Base-by-base conservation (phyloP, 1,140 invertebrate genomes). In the Metaphire vulgaris region DNA sequence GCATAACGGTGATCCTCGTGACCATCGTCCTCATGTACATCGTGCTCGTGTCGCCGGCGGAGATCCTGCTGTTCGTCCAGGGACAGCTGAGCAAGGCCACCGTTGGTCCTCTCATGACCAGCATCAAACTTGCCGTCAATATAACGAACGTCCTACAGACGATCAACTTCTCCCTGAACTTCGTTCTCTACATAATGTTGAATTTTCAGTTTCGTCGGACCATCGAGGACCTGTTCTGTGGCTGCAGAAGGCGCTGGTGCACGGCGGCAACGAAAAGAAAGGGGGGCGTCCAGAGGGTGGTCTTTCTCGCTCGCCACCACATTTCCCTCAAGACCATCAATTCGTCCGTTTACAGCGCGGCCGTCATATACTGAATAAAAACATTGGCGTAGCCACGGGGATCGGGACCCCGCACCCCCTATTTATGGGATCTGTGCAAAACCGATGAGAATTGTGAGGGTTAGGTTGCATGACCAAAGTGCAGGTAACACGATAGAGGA, bases 121-220 rank as follows among this genome's bases (percentile, higher is more conserved):
- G 56, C n/a, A 15, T 76, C 68, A 67, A 64, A 12, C 56, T 76
- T n/a, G 75, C 75, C 68, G 56, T 76, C 69, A 68, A 71, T 29
- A 68, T 76, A 26, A 76, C 75, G 31, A 76, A 76, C 29, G 68
- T 76, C n/a, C 69, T 76, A 31, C 75, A 76, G 75, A 76, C 33
- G 6, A 33, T 76, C 68, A 76, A 76, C 75, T 76, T 76, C 41
- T 76, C 75, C 14, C 30, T 14, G n/a, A 76, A 76, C 69, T 76
- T 76, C 75, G 34, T 76, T 21, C 69, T 76, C 26, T 76, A 76
- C 68, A 72, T 33, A 21, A 30, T 76, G 21, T 33, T 76, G 21
- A 76, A 76, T 41, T 29, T 64, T 2, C 33, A 41, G 32, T 72
- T 73, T 69, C 68, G 75, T 15, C 68, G 70, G 26, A 67, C 29